phyloP scores from a whole-genome alignment of 2,888 invertebrate genomes.

The Hipparchia sbordonii region DNA sequence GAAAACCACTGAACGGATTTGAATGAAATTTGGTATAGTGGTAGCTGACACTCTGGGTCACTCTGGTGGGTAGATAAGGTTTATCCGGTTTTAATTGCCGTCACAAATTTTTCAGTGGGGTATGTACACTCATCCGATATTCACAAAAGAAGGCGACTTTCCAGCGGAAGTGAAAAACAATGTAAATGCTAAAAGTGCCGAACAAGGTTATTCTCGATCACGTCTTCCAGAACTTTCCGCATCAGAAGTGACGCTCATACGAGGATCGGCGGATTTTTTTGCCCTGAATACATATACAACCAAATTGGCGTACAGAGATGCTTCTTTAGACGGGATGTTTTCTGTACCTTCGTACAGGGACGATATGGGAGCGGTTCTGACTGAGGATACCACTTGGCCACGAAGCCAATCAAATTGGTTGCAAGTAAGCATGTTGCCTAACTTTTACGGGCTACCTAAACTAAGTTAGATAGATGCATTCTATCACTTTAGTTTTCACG shows the following conservation, averaged over 20 bases:
- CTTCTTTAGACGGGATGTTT: slow-evolving; percentile 64
- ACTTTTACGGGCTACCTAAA: too few relatives aligned
- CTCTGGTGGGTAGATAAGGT: too few relatives aligned
- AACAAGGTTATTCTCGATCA: slow-evolving; percentile 71
- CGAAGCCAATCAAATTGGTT: slow-evolving; percentile 60
- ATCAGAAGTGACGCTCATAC: slow-evolving; percentile 82
- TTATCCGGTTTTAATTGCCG: too few relatives aligned
- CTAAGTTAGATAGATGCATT: too few relatives aligned
- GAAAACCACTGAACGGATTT: too few relatives aligned
- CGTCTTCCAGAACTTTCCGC: slow-evolving; percentile 76
- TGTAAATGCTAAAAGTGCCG: slow-evolving; percentile 69
- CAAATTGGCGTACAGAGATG: slow-evolving; percentile 64
- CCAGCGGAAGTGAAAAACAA: slow-evolving; percentile 68
- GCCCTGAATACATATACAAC: slow-evolving; percentile 86
- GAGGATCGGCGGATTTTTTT: slow-evolving; percentile 85
- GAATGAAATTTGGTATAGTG: too few relatives aligned
- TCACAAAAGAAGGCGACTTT: slow-evolving; percentile 74
- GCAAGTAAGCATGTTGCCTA: slow-evolving; percentile 49
- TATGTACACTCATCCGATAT: slow-evolving; percentile 70
- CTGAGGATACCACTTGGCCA: slow-evolving; percentile 60
- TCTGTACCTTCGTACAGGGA: slow-evolving; percentile 65
- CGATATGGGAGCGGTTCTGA: slow-evolving; percentile 59
- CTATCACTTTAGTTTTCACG: too few relatives aligned
- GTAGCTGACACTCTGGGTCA: too few relatives aligned
- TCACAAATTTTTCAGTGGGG: slow-evolving; percentile 56